phyloP scores from a whole-genome alignment of 2,888 invertebrate genomes.

The Orchesella flavescens region DNA sequence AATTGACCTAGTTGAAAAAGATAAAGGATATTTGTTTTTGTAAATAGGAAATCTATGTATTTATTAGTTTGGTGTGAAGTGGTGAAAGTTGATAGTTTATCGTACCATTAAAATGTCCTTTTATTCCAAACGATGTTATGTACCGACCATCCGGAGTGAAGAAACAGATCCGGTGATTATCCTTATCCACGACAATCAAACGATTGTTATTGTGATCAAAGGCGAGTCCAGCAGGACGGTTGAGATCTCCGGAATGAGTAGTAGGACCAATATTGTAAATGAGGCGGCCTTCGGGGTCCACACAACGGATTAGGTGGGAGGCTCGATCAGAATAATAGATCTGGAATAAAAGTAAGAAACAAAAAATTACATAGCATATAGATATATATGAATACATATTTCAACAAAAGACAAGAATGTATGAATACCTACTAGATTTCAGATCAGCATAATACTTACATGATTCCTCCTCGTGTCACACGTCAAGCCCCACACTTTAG shows the following conservation, averaged over 20 bases:
- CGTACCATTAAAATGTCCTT: constrained; percentile 48
- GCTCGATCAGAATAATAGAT: constrained; percentile 49
- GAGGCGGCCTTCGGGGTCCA: constrained; percentile 6
- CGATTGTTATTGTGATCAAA: constrained; percentile 39
- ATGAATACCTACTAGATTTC: not conserved
- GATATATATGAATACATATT: not conserved
- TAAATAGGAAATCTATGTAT: too few relatives aligned
- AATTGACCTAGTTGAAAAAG: constrained; percentile 52
- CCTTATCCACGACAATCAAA: constrained; percentile 56
- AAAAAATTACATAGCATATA: not conserved
- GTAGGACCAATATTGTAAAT: too few relatives aligned
- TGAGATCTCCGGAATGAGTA: constrained; percentile 8
- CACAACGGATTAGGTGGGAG: constrained; percentile 24
- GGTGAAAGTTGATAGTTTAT: not conserved
- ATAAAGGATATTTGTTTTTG: not conserved
- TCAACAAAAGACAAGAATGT: not conserved
- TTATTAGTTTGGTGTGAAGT: not conserved
- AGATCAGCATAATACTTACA: too few relatives aligned
- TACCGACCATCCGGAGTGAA: constrained; percentile 44
- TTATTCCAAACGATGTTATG: constrained; percentile 44
- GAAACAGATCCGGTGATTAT: constrained; percentile 57
- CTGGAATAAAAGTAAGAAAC: constrained; percentile 9
- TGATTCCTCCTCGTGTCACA: constrained; percentile 33
- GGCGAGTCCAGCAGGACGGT: constrained; percentile 55
- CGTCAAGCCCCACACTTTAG: constrained; percentile 51